Evolutionary conservation across 2,113 vertebrate genomes (phyloP).

Genomic region (Hylia prasina): DNA sequence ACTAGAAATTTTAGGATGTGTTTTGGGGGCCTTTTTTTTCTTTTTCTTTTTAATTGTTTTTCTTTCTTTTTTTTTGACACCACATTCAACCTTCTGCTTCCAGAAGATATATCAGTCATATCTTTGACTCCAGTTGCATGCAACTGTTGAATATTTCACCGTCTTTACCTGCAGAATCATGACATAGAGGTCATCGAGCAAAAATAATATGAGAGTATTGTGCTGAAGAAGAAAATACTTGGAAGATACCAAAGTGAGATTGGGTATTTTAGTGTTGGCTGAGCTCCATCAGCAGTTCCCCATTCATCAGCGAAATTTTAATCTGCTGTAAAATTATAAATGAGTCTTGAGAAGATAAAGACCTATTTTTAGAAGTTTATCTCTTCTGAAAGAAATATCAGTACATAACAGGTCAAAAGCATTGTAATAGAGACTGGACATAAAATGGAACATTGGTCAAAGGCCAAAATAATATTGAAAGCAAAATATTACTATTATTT

Average conservation of each 20-base stretch:
- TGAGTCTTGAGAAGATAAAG: conserved; percentile 36
- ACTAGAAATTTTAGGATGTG: not conserved
- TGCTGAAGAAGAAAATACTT: conserved; percentile 43
- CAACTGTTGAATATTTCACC: not conserved
- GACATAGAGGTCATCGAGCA: not conserved
- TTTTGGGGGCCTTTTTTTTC: not conserved
- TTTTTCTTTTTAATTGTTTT: not conserved
- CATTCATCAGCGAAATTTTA: conserved; percentile 49
- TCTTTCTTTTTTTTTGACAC: not conserved
- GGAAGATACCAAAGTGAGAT: not conserved
- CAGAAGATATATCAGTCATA: not conserved
- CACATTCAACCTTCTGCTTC: not conserved
- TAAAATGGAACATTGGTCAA: conserved; percentile 39
- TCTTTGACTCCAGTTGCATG: not conserved
- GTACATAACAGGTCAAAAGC: not conserved
- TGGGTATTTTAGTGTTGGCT: conserved; percentile 43
- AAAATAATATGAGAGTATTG: conserved; percentile 35
- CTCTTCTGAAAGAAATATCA: conserved; percentile 35
- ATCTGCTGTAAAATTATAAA: conserved; percentile 50
- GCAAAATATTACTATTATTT: conserved; percentile 41
- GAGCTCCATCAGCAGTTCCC: not conserved
- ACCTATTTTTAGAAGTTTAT: conserved; percentile 38
- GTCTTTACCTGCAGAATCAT: not conserved
- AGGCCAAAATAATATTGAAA: conserved; percentile 58
- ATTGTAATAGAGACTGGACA: conserved; percentile 9